Evolutionary conservation across 30 jellyfish, hydroid and myxozoan genomes (phyloP).

Genomic region (Sanderia malayensis): DNA sequence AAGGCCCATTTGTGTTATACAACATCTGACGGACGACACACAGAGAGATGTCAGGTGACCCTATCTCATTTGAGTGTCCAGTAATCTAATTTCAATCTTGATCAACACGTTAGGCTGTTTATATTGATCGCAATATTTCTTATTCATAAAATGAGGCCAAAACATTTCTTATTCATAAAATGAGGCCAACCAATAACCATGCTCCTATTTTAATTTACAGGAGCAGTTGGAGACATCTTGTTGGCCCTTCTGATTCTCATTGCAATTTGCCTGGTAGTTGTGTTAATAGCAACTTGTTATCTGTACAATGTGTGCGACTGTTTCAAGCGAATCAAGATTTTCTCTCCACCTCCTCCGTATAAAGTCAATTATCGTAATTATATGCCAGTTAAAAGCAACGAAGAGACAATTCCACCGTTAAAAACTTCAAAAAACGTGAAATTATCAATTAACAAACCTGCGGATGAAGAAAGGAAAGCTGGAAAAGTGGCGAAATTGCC

Average conservation of each 20-base stretch:
- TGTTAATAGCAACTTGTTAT: slow-evolving; percentile 44
- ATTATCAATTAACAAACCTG: too few relatives aligned
- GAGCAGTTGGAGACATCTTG: slow-evolving; percentile 45
- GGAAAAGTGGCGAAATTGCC: slow-evolving; percentile 39
- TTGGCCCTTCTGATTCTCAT: slow-evolving; percentile 50
- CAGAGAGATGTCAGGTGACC: too few relatives aligned
- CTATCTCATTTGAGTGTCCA: too few relatives aligned
- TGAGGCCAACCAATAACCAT: too few relatives aligned
- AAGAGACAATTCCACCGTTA: background rate
- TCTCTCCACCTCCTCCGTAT: slow-evolving; percentile 25
- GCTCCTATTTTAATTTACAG: slow-evolving; percentile 10
- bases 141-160: too few relatives aligned
- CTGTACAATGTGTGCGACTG: slow-evolving; percentile 43
- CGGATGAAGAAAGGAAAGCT: background rate
- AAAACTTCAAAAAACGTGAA: background rate
- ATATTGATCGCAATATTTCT: too few relatives aligned
- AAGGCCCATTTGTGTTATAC: too few relatives aligned
- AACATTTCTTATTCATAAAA: too few relatives aligned
- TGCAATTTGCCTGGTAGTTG: slow-evolving; percentile 23
- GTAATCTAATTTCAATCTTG: too few relatives aligned
- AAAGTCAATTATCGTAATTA: slow-evolving; percentile 13
- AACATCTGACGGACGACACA: too few relatives aligned
- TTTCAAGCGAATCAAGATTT: slow-evolving; percentile 24
- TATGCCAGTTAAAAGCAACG: slow-evolving; percentile 7
- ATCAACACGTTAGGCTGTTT: too few relatives aligned